Evolutionary conservation across 2,113 vertebrate species (phyloP).

Genomic region (Myiopsitta monachus): DNA sequence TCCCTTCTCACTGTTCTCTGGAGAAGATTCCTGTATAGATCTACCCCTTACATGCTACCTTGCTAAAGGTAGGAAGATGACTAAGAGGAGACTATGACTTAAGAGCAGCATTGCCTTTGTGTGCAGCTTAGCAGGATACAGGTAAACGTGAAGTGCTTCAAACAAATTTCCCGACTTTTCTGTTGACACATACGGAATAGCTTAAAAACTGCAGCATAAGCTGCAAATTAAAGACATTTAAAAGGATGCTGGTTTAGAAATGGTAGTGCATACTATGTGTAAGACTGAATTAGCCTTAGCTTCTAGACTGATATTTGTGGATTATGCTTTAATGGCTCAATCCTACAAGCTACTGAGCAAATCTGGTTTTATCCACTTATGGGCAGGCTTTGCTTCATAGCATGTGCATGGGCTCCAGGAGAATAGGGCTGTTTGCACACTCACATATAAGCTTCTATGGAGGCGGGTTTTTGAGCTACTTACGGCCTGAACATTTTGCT

Average conservation of each 20-base stretch:
- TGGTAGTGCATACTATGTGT: neutral
- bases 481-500: neutral
- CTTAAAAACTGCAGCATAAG: neutral
- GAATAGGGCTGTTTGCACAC: neutral
- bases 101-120: neutral
- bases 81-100: neutral
- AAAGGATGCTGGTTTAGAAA: neutral
- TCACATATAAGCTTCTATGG: neutral
- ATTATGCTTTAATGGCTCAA: neutral
- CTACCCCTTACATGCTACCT: neutral
- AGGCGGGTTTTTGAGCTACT: fast-evolving
- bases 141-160: neutral
- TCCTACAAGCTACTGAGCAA: neutral
- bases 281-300: neutral
- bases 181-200: neutral
- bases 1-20: neutral
- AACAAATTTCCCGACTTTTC: neutral
- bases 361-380: neutral
- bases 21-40: neutral
- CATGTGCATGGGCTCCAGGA: fast-evolving
- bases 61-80: neutral
- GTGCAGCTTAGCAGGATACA: neutral
- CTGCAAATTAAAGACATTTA: neutral
- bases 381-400: neutral
- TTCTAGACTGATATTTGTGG: neutral